A percentile compares a stretch with the other conserved stretches of the same genome.
Evolutionary conservation across 2,888 invertebrate genomes (phyloP).

Genomic region (Bellardia bayeri): DNA sequence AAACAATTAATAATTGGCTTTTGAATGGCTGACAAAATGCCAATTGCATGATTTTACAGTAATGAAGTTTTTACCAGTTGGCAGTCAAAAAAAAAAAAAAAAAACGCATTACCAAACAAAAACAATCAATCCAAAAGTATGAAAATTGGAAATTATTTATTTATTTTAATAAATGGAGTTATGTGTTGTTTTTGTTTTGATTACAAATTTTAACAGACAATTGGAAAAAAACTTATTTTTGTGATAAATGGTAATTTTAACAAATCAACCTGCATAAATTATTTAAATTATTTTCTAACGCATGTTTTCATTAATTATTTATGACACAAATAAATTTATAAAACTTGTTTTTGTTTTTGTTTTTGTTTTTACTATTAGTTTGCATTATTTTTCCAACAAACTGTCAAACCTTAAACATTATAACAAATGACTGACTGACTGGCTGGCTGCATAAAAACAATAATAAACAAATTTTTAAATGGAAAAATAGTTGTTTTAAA

Average conservation of each 20-base stretch:
- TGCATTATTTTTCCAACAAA: background rate
- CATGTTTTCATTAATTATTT: constrained; percentile 66
- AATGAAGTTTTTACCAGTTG: background rate
- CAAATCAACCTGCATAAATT: constrained; percentile 56
- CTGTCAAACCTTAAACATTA: background rate
- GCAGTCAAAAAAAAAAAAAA: background rate
- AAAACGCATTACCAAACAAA: constrained; percentile 7
- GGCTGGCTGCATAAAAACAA: background rate
- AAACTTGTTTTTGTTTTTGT: constrained; percentile 34
- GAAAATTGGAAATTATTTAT: constrained; percentile 33
- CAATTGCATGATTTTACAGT: constrained; percentile 15
- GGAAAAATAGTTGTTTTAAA: constrained; percentile 31
- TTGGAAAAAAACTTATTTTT: constrained; percentile 34
- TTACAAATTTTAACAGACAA: constrained; percentile 15
- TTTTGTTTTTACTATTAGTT: constrained; percentile 7
- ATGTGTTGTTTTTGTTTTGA: background rate
- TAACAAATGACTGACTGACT: background rate
- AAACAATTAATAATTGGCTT: constrained; percentile 55
- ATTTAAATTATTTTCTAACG: constrained; percentile 68
- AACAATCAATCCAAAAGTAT: background rate
- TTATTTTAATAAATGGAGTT: constrained; percentile 21
- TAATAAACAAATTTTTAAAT: background rate
- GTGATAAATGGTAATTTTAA: constrained; percentile 51
- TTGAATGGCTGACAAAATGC: constrained; percentile 51
- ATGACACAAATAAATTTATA: constrained; percentile 50